phyloP scores from a whole-genome alignment of 2,797 vertebrate species.

The Lithobates sylvaticus region DNA sequence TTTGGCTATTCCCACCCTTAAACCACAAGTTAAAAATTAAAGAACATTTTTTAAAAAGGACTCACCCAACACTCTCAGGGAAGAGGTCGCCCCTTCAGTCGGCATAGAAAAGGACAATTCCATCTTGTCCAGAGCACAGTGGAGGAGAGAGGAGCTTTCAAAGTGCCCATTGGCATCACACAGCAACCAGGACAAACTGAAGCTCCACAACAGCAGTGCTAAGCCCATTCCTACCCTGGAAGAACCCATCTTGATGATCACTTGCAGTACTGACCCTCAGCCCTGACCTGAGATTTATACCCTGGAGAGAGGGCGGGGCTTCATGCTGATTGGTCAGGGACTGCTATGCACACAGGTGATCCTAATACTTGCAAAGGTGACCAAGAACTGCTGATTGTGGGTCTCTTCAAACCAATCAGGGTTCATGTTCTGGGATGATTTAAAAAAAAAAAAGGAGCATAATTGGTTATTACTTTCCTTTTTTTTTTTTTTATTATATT shows the following conservation, averaged over 20 bases:
- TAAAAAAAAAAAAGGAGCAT: no score
- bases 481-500: no score
- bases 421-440: no score
- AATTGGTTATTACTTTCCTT: no score
- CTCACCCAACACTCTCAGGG: slow-evolving; percentile 63
- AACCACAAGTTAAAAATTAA: no score
- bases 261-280: no score
- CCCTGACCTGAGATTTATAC: background rate
- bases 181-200: background rate
- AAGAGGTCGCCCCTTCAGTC: background rate
- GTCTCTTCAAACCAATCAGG: no score
- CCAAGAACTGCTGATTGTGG: no score
- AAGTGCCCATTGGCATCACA: background rate
- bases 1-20: no score
- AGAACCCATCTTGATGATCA: background rate
- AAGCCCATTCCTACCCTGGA: no score
- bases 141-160: background rate
- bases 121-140: slow-evolving; percentile 62
- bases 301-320: background rate
- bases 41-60: background rate
- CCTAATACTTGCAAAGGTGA: no score
- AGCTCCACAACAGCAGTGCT: background rate
- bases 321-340: background rate
- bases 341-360: background rate
- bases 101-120: slow-evolving; percentile 45